Evolutionary conservation across 2,113 vertebrate species (phyloP).

Genomic region (Rattus rattus): DNA sequence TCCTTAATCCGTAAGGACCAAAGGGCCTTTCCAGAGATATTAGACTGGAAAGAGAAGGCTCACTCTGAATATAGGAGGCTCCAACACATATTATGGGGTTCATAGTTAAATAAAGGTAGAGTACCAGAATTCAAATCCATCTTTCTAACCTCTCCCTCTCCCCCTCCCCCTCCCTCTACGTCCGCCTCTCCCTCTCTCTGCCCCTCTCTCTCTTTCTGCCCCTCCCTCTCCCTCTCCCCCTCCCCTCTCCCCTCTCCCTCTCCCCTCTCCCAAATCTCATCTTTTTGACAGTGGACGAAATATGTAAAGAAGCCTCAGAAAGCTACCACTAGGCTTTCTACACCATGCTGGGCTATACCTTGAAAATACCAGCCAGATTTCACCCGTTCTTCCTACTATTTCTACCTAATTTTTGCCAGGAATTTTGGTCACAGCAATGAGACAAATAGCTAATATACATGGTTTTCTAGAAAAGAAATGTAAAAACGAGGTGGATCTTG

Average conservation of each 20-base stretch:
- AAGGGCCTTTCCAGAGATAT: neutral
- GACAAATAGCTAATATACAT: neutral
- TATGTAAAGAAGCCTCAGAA: neutral
- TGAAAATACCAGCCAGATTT: neutral
- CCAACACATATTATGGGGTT: too few species aligned
- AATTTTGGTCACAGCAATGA: neutral
- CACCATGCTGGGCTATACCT: neutral
- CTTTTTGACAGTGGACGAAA: too few species aligned
- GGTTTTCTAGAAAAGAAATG: neutral
- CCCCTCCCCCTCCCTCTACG: too few species aligned
- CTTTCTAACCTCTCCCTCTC: neutral
- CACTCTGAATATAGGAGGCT: neutral
- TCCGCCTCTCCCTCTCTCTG: too few species aligned
- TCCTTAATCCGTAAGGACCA: too few species aligned
- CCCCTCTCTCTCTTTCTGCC: too few species aligned
- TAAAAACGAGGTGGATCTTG: neutral
- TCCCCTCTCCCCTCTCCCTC: neutral
- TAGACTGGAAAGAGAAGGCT: neutral
- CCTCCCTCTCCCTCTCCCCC: too few species aligned
- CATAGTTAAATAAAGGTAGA: neutral
- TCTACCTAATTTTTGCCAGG: neutral
- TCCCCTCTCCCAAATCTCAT: too few species aligned
- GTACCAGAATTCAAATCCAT: neutral
- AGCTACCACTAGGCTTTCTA: too few species aligned
- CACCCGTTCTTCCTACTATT: neutral